Base-by-base conservation (phyloP, 2,797 vertebrate genomes). In the Onychomys leucogaster region DNA sequence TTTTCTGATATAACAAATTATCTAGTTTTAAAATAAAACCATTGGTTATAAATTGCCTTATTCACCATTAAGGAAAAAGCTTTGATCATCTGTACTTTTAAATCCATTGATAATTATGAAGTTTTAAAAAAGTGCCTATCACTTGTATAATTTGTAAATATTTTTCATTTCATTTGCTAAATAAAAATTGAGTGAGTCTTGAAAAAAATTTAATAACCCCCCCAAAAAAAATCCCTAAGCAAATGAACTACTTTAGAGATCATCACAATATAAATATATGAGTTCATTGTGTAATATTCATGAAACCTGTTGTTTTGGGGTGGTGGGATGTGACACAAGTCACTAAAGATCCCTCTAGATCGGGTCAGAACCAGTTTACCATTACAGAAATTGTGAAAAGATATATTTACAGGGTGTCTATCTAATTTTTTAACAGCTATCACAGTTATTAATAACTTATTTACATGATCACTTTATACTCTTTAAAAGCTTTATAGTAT, bases 31-130 rank as follows among this genome's bases (percentile, higher is more conserved):
- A 73, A 93, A 65, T 83, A 89, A 95, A 77, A 85, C 93, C 96
- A 78, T 14, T 65, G 78, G 84, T 87, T 65, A 92, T 63, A 69
- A 95, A 46, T 34, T 43, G 32, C 87, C 55, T 91, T 91, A 75
- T 32, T 97, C 17, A 87, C 6, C 78, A 29, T 81, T 65, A 94
- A 91, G 43, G 49, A 34, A n/a, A 95, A 94, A 75, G 2, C 13
- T 94, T 94, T 95, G 49, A n/a, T 73, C n/a, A 34, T 46, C 19
- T 95, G 11, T 32, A 87, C 91, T 89, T 92, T 91, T 86, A 81
- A 78, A 95, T 77, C 32, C 34, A 29, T 57, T 96, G 6, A 85
- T 77, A 92, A 71, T 81, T 85, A 82, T 5, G 27, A 65, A 89
- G 32, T 86, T 94, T 95, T 16, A 76, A 77, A 57, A 94, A 94